Evolutionary conservation across 1,140 invertebrate species (phyloP).

Genomic region (Bombus difficillimus): DNA sequence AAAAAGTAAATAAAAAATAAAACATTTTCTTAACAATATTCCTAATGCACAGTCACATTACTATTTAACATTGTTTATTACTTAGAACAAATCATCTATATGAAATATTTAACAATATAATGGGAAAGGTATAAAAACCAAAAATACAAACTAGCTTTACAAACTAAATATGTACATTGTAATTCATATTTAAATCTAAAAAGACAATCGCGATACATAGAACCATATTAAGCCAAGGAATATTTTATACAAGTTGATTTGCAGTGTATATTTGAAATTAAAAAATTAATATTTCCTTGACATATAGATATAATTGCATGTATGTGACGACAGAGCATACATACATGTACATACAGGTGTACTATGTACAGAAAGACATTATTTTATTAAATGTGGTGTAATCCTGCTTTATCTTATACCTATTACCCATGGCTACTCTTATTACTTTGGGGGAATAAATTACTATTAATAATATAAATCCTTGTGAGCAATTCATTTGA

Average conservation of each 20-base stretch:
- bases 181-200: conserved; percentile 53
- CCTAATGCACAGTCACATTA: not conserved
- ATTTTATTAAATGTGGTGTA: conserved; percentile 44
- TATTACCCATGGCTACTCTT: conserved; percentile 57
- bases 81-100: conserved; percentile 2
- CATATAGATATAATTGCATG: conserved; percentile 40
- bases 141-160: conserved; percentile 35
- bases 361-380: conserved; percentile 51
- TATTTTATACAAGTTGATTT: conserved; percentile 46
- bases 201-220: conserved; percentile 56
- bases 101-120: conserved; percentile 23
- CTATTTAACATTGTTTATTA: conserved; percentile 6
- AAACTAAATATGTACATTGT: conserved; percentile 61
- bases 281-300: conserved; percentile 48
- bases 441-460: conserved; percentile 29
- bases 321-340: conserved; percentile 15
- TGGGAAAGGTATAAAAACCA: conserved; percentile 46
- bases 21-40: conserved; percentile 6
- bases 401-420: conserved; percentile 42
- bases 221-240: conserved; percentile 43
- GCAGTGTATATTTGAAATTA: conserved; percentile 42
- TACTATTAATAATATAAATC: conserved; percentile 45
- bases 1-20: conserved; percentile 9
- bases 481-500: conserved; percentile 45
- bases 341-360: conserved; percentile 47